phyloP scores from a whole-genome alignment of 2,888 invertebrate genomes.

The Lasioglossum vierecki region DNA sequence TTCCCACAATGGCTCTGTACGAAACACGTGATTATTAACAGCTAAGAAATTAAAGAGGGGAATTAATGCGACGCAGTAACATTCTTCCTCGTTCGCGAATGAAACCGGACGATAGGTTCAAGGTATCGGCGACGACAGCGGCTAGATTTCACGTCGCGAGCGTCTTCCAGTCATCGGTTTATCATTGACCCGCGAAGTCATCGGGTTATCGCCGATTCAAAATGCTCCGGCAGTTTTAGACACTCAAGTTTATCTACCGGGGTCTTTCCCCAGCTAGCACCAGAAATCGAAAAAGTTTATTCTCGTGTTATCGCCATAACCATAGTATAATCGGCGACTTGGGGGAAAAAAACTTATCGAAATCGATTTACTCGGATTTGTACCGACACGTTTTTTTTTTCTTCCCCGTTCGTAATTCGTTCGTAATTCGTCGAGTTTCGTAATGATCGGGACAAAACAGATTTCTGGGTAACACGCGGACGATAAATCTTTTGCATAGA shows the following conservation, averaged over 20 bases:
- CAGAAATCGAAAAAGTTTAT: neutral
- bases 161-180: constrained; percentile 32
- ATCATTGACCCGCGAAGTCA: constrained; percentile 51
- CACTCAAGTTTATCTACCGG: constrained; percentile 34
- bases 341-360: neutral
- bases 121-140: neutral
- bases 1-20: neutral
- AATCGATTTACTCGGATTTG: neutral
- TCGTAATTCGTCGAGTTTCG: neutral
- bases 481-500: constrained; percentile 3
- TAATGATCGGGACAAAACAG: neutral
- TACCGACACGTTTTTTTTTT: neutral
- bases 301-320: neutral
- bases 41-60: neutral
- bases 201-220: constrained; percentile 57
- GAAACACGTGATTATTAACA: neutral
- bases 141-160: constrained; percentile 37
- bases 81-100: neutral
- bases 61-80: neutral
- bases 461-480: neutral
- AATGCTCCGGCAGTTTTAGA: constrained; percentile 46
- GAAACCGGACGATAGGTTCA: neutral
- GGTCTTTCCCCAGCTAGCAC: neutral
- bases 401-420: no score
- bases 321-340: no score